Evolutionary conservation across 2,888 invertebrate genomes (phyloP), one percentile per base, ranked within the genome.

Genomic region (Leptopilina myrica): DNA sequence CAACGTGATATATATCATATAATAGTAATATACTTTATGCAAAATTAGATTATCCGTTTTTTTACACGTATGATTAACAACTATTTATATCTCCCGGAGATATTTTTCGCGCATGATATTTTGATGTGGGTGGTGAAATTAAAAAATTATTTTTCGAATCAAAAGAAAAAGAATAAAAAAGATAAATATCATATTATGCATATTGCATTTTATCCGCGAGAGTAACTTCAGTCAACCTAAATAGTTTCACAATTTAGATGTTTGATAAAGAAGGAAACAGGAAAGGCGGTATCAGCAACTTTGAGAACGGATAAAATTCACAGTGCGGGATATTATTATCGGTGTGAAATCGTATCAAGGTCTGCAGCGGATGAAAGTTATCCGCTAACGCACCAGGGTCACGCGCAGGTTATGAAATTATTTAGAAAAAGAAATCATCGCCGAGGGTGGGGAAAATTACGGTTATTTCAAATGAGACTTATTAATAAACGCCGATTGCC

Each of bases 341-440:
- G 73, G 73, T 73, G 73, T 73, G 73, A 73, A 73, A 73, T 73
- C 73, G 73, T 73, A 73, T 73, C 73, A 73, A 73, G 73, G 73
- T 73, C 73, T 73, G 14, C 20, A 69, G 69, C 73, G 73, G 56
- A 73, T 73, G 73, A 73, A 73, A 73, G 73, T 73, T 73, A 73
- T 73, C 73, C 73, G 73, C 73, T 56, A 59, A 73, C 53, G 69
- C 69, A 53, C 56, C 56, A 73, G 73, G 73, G 73, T 73, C 73
- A 73, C 56, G 56, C 56, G 56, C 56, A 62, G 62, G 73, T 73
- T 73, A 73, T 73, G 73, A 73, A 73, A 73, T 73, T 73, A 73
- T 56, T 73, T 49, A 49, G 49, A 62, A 20, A 62, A 62, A 56
- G 73, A 73, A 73, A 73, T 73, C 56, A 73, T 73, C 33, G 8